Percentiles rank a stretch among this genome's conserved stretches.
phyloP scores from a whole-genome alignment of 2,113 vertebrate genomes.

The Brachyhypopomus occidentalis region DNA sequence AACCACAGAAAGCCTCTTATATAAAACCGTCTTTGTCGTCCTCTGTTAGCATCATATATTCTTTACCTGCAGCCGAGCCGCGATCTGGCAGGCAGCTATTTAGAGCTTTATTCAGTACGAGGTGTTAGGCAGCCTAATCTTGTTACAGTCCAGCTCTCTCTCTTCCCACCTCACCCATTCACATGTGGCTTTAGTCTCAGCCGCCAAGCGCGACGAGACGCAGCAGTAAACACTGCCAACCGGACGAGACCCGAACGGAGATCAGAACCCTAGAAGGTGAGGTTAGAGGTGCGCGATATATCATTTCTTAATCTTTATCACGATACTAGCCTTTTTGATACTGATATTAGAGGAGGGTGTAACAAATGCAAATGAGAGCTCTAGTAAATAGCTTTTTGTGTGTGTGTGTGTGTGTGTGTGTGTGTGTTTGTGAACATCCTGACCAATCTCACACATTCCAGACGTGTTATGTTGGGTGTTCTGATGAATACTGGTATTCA shows the following conservation, averaged over 20 bases:
- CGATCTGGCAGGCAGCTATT: constrained; percentile 40
- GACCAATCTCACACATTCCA: too few species aligned
- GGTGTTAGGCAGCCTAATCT: constrained; percentile 58
- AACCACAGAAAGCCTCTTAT: constrained; percentile 14
- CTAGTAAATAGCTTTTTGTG: too few species aligned
- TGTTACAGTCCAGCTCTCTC: constrained; percentile 39
- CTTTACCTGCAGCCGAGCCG: constrained; percentile 18
- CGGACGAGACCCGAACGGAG: background rate
- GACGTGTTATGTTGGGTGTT: too few species aligned
- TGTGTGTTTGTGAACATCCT: too few species aligned
- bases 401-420: too few species aligned
- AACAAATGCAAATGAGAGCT: too few species aligned
- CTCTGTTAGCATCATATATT: constrained; percentile 23
- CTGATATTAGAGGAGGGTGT: too few species aligned
- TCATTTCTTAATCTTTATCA: too few species aligned
- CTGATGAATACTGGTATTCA: too few species aligned
- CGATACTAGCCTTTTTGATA: too few species aligned
- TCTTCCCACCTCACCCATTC: constrained; percentile 1
- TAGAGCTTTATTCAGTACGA: constrained; percentile 47
- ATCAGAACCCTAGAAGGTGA: constrained; percentile 13
- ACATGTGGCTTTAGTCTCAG: constrained; percentile 52
- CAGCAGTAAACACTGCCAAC: constrained; percentile 3
- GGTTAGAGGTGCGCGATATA: too few species aligned
- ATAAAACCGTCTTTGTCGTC: background rate
- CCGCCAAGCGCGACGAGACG: background rate